phyloP scores from a whole-genome alignment of 2,888 invertebrate genomes.

The Thera obeliscata region DNA sequence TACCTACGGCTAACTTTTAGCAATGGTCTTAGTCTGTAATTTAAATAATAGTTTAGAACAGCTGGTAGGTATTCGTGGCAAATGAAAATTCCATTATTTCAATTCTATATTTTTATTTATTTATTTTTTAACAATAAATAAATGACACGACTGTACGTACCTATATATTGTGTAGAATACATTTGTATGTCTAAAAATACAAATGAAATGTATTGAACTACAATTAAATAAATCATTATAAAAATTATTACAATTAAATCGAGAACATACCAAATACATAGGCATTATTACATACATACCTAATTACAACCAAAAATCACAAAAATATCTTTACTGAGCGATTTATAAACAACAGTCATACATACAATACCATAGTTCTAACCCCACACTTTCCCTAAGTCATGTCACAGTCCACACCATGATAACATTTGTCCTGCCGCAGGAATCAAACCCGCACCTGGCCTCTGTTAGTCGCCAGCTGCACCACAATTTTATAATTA shows the following conservation, averaged over 20 bases:
- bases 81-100: no score
- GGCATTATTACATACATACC: not conserved
- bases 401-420: not conserved
- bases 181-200: constrained; percentile 1
- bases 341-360: not conserved
- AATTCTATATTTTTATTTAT: no score
- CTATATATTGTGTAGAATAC: no score
- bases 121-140: no score
- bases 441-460: not conserved
- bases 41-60: no score
- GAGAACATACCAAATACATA: not conserved
- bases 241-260: not conserved
- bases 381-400: not conserved
- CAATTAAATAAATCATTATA: not conserved
- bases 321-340: not conserved
- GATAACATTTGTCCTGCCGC: not conserved
- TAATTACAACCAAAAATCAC: constrained; percentile 1
- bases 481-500: not conserved
- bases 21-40: no score
- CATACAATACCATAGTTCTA: not conserved
- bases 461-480: not conserved
- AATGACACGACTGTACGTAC: no score
- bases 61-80: no score
- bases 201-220: not conserved
- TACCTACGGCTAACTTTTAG: no score